phyloP scores from a whole-genome alignment of 2,888 invertebrate genomes.

The Alsophila aescularia region DNA sequence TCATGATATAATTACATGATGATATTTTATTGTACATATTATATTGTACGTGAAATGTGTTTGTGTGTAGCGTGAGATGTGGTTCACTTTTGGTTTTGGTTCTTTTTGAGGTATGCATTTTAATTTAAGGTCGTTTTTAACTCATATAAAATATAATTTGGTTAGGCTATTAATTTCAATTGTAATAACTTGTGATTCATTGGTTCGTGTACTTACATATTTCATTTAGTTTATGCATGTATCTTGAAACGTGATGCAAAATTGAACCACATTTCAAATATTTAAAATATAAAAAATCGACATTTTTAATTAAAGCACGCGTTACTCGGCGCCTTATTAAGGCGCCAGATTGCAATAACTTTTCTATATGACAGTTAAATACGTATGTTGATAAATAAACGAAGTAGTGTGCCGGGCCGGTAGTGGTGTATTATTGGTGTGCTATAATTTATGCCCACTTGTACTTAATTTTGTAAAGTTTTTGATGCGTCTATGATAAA shows the following conservation, averaged over 20 bases:
- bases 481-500: not conserved
- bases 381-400: constrained; percentile 14
- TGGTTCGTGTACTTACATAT: too few relatives aligned
- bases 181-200: too few relatives aligned
- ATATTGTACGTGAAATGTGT: not conserved
- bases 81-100: constrained; percentile 13
- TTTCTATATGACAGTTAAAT: constrained; percentile 53
- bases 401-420: constrained; percentile 24
- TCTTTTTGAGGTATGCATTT: constrained; percentile 13
- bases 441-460: constrained; percentile 14
- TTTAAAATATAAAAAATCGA: too few relatives aligned
- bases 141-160: not conserved
- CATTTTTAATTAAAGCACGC: constrained; percentile 42
- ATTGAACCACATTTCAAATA: too few relatives aligned
- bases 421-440: constrained; percentile 26
- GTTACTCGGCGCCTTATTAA: constrained; percentile 26
- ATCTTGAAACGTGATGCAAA: too few relatives aligned
- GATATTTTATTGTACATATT: constrained; percentile 7
- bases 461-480: not conserved
- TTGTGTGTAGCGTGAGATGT: constrained; percentile 12
- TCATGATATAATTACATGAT: constrained; percentile 27
- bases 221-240: too few relatives aligned
- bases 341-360: constrained; percentile 56
- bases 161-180: too few relatives aligned
- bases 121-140: not conserved